Evolutionary conservation across 2,888 invertebrate genomes (phyloP).

Genomic region (Agriopis marginaria): DNA sequence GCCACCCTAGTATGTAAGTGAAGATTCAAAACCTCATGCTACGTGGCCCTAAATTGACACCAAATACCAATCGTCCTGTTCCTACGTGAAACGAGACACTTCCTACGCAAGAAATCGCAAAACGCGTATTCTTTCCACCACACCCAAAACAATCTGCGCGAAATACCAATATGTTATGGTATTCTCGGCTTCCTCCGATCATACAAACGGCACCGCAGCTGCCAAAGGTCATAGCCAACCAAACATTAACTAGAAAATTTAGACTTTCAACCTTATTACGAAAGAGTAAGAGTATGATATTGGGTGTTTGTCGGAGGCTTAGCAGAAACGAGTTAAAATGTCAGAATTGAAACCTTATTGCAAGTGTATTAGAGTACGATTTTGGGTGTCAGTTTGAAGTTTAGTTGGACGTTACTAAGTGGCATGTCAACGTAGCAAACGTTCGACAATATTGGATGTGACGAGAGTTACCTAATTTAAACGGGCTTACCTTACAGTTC

Average conservation of each 20-base stretch:
- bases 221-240: constrained; percentile 24
- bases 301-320: not conserved
- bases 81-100: not conserved
- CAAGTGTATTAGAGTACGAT: not conserved
- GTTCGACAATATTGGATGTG: constrained; percentile 29
- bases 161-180: constrained; percentile 72
- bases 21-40: no score
- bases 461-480: constrained; percentile 19
- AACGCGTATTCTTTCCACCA: constrained; percentile 44
- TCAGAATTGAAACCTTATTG: constrained; percentile 20
- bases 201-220: constrained; percentile 32
- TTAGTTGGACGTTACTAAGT: constrained; percentile 22
- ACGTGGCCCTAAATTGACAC: no score
- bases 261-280: constrained; percentile 17
- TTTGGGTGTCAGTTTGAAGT: not conserved
- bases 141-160: constrained; percentile 60
- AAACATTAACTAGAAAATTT: not conserved
- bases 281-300: not conserved
- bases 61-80: not conserved
- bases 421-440: constrained; percentile 31
- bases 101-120: constrained; percentile 39
- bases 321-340: not conserved
- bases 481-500: not conserved
- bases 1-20: no score
- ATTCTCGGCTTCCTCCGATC: constrained; percentile 63